Evolutionary conservation across 2,113 vertebrate species (phyloP).

Genomic region (Spilogale gracilis): DNA sequence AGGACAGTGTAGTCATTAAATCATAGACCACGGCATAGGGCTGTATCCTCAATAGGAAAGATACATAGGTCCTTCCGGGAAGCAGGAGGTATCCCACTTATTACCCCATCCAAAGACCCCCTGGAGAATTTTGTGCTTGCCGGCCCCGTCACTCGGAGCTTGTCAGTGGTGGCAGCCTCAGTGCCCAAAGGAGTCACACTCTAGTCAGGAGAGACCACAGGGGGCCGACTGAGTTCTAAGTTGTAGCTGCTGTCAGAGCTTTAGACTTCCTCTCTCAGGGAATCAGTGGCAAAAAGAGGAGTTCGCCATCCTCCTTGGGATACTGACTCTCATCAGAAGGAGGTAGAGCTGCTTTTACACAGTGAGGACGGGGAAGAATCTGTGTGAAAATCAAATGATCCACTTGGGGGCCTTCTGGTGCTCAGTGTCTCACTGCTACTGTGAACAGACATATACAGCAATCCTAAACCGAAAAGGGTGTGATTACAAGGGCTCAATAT

Average conservation of each 20-base stretch:
- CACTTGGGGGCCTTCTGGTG: background rate
- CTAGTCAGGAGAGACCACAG: background rate
- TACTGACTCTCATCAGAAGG: background rate
- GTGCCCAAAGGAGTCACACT: background rate
- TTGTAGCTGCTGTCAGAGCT: background rate
- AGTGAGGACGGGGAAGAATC: background rate
- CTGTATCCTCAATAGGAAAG: background rate
- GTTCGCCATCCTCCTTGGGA: background rate
- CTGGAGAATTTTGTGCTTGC: background rate
- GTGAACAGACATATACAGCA: background rate
- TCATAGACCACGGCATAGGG: background rate
- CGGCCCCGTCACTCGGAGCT: background rate
- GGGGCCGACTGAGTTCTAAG: background rate
- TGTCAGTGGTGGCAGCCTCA: background rate
- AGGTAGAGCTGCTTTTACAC: background rate
- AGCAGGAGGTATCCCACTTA: background rate
- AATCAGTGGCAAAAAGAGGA: background rate
- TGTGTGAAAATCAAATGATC: background rate
- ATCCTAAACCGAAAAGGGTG: background rate
- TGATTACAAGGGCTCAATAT: background rate
- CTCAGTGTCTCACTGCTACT: background rate
- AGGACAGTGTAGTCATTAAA: background rate
- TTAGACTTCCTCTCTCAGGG: background rate
- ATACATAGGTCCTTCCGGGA: background rate
- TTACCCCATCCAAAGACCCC: background rate